These are phyloP conservation scores for Protophormia terraenovae DNA, from an alignment of 2,888 invertebrate species.

Conservation along the genomic window DNA sequence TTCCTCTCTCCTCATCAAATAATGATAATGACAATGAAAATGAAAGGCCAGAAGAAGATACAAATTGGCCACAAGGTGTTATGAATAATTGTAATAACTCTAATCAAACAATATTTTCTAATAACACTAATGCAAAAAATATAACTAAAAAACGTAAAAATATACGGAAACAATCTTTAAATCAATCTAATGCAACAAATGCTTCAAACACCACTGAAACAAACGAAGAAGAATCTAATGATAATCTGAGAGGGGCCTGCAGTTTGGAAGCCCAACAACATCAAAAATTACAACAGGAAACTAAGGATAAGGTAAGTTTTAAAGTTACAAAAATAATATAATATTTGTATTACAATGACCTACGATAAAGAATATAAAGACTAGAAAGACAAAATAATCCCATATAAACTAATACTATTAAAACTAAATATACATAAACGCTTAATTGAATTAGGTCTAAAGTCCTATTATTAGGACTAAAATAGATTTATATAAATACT, in stretches of 20 bases:
- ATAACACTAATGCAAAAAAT: conserved; percentile 23
- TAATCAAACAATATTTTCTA: conserved; percentile 24
- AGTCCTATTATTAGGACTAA: too few relatives aligned
- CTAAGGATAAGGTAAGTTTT: conserved; percentile 70
- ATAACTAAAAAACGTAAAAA: conserved; percentile 68
- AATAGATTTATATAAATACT: too few relatives aligned
- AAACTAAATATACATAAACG: too few relatives aligned
- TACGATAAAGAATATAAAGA: too few relatives aligned
- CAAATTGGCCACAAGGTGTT: conserved; percentile 61
- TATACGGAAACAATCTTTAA: conserved; percentile 55
- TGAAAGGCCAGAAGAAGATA: conserved; percentile 71
- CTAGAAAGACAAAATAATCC: too few relatives aligned
- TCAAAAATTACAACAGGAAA: conserved; percentile 57
- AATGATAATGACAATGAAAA: conserved; percentile 69
- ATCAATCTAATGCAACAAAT: not conserved
- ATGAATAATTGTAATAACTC: conserved; percentile 50
- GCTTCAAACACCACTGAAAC: not conserved
- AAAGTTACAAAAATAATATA: not conserved
- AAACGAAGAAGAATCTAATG: conserved; percentile 45
- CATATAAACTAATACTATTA: too few relatives aligned
- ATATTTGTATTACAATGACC: too few relatives aligned
- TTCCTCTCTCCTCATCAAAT: conserved; percentile 45
- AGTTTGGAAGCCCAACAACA: conserved; percentile 62
- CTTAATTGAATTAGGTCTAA: not conserved
- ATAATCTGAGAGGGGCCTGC: conserved; percentile 62